Percentiles rank a stretch among this genome's conserved stretches.
Conservation (phyloP, 2,888 invertebrate genomes). For the Sthenelais limicola region DNA sequence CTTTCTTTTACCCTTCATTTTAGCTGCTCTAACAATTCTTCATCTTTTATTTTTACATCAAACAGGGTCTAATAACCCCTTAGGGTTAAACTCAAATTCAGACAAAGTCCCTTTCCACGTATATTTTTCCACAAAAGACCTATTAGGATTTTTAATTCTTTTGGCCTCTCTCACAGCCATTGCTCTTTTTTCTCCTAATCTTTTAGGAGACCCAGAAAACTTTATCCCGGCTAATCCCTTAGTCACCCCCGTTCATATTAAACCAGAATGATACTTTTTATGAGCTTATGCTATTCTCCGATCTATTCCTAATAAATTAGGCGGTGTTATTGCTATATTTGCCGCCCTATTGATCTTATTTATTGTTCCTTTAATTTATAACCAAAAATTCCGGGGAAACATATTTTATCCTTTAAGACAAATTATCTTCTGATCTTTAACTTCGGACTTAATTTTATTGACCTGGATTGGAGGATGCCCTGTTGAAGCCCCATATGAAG, state of each 20-base stretch:
- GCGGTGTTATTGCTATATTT: constrained; percentile 80
- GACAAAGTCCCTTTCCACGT: constrained; percentile 82
- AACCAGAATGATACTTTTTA: constrained; percentile 89
- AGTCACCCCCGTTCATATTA: constrained; percentile 83
- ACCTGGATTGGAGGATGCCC: constrained; percentile 83
- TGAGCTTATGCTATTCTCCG: constrained; percentile 87
- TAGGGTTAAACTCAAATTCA: constrained; percentile 79
- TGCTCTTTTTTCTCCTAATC: constrained; percentile 76
- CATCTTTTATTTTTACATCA: constrained; percentile 80
- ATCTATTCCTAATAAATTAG: constrained; percentile 85
- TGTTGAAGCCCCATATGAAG: constrained; percentile 78
- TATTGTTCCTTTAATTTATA: constrained; percentile 76
- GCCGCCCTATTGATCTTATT: constrained; percentile 80
- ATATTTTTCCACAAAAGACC: constrained; percentile 79
- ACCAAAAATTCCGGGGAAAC: constrained; percentile 74
- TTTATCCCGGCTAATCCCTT: constrained; percentile 81
- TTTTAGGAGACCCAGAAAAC: constrained; percentile 82
- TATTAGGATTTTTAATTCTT: constrained; percentile 63
- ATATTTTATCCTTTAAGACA: constrained; percentile 75
- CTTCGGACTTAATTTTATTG: constrained; percentile 77
- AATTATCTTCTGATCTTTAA: constrained; percentile 75
- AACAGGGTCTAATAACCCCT: constrained; percentile 80
- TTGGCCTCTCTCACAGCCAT: constrained; percentile 75
- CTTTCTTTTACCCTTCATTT: constrained; percentile 82
- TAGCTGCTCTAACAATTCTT: constrained; percentile 77